Conservation (phyloP, 1,140 invertebrate genomes). For the Galendromus occidentalis region DNA sequence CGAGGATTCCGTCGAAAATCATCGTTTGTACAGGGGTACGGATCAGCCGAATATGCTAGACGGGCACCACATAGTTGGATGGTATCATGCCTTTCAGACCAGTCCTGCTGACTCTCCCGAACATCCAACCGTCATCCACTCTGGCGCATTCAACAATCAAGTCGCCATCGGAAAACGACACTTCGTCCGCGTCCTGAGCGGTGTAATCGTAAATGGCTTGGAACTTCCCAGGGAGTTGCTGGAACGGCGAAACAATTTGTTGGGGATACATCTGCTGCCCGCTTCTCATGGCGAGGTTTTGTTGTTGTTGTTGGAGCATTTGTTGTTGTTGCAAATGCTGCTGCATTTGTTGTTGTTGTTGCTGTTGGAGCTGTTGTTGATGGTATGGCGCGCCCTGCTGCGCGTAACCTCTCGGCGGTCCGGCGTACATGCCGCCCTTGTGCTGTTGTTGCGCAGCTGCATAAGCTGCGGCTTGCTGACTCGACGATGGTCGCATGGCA, state of each 20-base stretch:
- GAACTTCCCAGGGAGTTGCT: constrained; percentile 43
- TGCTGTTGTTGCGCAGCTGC: too few species aligned
- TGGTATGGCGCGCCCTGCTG: too few species aligned
- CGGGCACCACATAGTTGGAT: constrained; percentile 75
- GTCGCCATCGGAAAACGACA: constrained; percentile 86
- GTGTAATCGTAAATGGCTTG: constrained; percentile 93
- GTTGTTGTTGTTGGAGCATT: too few species aligned
- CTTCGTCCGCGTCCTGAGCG: constrained; percentile 87
- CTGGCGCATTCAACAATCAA: constrained; percentile 79
- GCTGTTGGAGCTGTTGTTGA: background rate
- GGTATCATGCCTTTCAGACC: constrained; percentile 90
- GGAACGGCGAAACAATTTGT: background rate
- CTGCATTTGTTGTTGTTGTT: background rate
- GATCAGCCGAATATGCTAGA: too few species aligned
- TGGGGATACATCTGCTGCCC: too few species aligned
- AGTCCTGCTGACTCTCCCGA: constrained; percentile 73
- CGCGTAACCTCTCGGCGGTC: too few species aligned
- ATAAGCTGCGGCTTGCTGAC: too few species aligned
- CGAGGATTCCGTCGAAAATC: too few species aligned
- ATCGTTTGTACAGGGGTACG: too few species aligned
- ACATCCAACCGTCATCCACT: constrained; percentile 97
- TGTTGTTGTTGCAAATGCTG: too few species aligned
- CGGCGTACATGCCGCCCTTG: too few species aligned
- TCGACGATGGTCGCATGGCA: background rate
- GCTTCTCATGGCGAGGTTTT: too few species aligned